Evolutionary conservation across 2,888 invertebrate genomes (phyloP).

Genomic region (Busseola fusca): DNA sequence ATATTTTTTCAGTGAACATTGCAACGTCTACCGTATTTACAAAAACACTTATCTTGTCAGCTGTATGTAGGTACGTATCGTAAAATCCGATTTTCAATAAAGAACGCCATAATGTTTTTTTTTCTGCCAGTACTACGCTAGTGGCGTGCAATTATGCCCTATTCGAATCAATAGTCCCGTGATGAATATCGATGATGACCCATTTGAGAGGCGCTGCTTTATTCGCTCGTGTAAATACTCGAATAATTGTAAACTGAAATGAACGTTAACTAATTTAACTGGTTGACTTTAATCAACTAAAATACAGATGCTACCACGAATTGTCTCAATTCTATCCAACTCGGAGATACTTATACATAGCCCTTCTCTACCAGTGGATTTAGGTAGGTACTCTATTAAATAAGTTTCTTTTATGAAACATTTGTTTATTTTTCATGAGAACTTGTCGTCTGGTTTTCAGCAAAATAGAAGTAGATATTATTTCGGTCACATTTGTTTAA

Average conservation of each 20-base stretch:
- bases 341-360: slow-evolving; percentile 5
- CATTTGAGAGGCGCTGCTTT: slow-evolving; percentile 66
- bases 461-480: slow-evolving; percentile 31
- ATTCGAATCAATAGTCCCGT: slow-evolving; percentile 73
- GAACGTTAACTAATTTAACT: slow-evolving; percentile 33
- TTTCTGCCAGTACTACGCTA: slow-evolving; percentile 37
- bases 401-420: slow-evolving; percentile 39
- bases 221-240: slow-evolving; percentile 50
- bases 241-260: slow-evolving; percentile 45
- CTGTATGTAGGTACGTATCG: neutral
- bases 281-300: slow-evolving; percentile 27
- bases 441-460: slow-evolving; percentile 26
- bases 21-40: slow-evolving; percentile 21
- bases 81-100: slow-evolving; percentile 35
- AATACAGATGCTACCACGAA: slow-evolving; percentile 24
- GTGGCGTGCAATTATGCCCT: slow-evolving; percentile 70
- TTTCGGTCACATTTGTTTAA: slow-evolving; percentile 11
- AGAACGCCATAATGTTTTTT: slow-evolving; percentile 42
- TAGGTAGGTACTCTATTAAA: slow-evolving; percentile 46
- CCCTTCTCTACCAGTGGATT: slow-evolving; percentile 38
- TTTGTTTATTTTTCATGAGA: slow-evolving; percentile 42
- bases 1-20: neutral
- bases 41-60: slow-evolving; percentile 28
- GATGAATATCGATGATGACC: slow-evolving; percentile 76
- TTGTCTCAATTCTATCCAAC: slow-evolving; percentile 21